These are phyloP conservation scores for Lordiphosa fenestrarum DNA, from an alignment of 2,888 invertebrate species.

Conservation along the genomic window DNA sequence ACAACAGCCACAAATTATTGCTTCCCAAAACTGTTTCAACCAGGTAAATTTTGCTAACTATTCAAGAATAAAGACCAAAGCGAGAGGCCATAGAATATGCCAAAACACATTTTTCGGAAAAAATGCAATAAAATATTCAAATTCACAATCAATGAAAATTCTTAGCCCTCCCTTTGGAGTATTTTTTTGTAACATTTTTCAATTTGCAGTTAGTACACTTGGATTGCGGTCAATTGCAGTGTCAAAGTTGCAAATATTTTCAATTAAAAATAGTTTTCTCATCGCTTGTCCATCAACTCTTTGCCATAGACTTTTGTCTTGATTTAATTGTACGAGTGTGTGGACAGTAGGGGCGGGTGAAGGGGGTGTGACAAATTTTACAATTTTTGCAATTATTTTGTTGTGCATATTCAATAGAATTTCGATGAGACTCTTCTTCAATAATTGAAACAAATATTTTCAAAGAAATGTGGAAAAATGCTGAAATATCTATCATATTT, in stretches of 20 bases:
- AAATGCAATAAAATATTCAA: constrained; percentile 70
- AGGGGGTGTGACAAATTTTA: constrained; percentile 3
- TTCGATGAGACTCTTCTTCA: no score
- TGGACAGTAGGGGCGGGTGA: not conserved
- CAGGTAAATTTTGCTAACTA: constrained; percentile 1
- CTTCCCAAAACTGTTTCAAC: constrained; percentile 31
- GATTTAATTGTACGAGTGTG: constrained; percentile 48
- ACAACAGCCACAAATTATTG: constrained; percentile 46
- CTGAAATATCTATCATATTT: no score
- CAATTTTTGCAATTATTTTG: constrained; percentile 6
- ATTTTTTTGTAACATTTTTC: constrained; percentile 25
- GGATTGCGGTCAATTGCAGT: constrained; percentile 61
- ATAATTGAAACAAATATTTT: no score
- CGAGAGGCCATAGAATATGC: constrained; percentile 11
- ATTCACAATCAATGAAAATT: constrained; percentile 64
- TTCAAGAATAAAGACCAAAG: not conserved
- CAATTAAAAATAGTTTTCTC: constrained; percentile 58
- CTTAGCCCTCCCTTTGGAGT: constrained; percentile 20
- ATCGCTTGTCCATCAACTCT: constrained; percentile 12
- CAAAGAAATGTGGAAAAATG: no score
- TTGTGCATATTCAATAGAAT: constrained; percentile 5
- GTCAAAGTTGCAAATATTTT: constrained; percentile 68
- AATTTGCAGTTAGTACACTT: constrained; percentile 33
- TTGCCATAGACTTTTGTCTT: constrained; percentile 42
- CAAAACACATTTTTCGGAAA: constrained; percentile 14